Percentiles rank a stretch among this genome's conserved stretches.
phyloP scores from a whole-genome alignment of 2,888 invertebrate genomes.

The Archips crataeganus region DNA sequence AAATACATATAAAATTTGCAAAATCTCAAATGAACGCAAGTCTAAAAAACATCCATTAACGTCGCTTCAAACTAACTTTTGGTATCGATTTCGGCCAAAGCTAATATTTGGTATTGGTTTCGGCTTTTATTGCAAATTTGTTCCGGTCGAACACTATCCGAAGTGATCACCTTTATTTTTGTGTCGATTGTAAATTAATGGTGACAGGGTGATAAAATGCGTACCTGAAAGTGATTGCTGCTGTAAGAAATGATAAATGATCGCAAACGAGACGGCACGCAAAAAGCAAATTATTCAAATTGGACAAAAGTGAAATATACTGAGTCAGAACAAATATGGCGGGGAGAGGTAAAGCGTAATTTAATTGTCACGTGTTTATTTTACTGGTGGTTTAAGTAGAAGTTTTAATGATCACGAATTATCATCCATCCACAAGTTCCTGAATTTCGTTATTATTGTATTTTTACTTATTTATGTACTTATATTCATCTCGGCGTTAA shows the following conservation, averaged over 20 bases:
- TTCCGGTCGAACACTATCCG: too few relatives aligned
- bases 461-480: too few relatives aligned
- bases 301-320: conserved; percentile 30
- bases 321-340: conserved; percentile 30
- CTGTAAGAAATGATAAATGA: conserved; percentile 38
- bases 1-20: too few relatives aligned
- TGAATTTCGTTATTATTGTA: too few relatives aligned
- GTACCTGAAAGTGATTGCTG: conserved; percentile 18
- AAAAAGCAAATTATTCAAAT: conserved; percentile 39
- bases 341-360: conserved; percentile 18
- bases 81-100: too few relatives aligned
- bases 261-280: conserved; percentile 10
- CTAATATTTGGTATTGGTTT: too few relatives aligned
- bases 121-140: too few relatives aligned
- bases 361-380: conserved; percentile 17
- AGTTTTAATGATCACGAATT: not conserved
- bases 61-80: too few relatives aligned
- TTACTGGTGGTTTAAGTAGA: not conserved
- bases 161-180: not conserved
- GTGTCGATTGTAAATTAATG: not conserved
- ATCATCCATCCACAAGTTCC: not conserved
- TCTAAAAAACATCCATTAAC: too few relatives aligned
- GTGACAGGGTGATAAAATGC: conserved; percentile 30
- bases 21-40: too few relatives aligned
- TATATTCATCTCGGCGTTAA: too few relatives aligned